Percentiles rank a stretch among this genome's conserved stretches.
phyloP scores from a whole-genome alignment of 2,797 vertebrate species.

The Sebastes nivosus region DNA sequence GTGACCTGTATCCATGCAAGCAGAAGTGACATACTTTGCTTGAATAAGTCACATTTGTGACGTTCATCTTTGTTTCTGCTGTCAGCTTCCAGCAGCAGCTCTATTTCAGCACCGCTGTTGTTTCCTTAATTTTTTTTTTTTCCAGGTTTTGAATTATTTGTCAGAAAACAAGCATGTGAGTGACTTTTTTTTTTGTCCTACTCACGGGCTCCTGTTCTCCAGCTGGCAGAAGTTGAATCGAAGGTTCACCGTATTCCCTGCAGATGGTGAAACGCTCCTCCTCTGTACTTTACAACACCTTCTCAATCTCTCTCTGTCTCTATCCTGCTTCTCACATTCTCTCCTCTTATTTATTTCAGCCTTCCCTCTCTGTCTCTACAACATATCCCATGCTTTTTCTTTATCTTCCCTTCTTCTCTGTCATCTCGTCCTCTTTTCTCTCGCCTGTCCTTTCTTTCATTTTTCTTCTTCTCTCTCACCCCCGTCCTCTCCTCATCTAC shows the following conservation, averaged over 20 bases:
- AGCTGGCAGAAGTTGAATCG: conserved; percentile 32
- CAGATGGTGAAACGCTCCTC: conserved; percentile 18
- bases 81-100: background rate
- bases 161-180: conserved; percentile 25
- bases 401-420: background rate
- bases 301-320: background rate
- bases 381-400: background rate
- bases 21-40: background rate
- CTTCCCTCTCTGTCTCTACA: background rate
- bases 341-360: background rate
- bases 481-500: background rate
- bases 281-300: background rate
- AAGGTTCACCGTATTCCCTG: conserved; percentile 28
- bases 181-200: background rate
- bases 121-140: background rate
- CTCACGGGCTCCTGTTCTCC: conserved; percentile 24
- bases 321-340: background rate
- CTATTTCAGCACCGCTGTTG: background rate
- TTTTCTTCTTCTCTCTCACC: background rate
- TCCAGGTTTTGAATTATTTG: conserved; percentile 22
- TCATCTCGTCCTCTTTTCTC: background rate
- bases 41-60: background rate
- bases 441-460: background rate
- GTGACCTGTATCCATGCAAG: background rate
- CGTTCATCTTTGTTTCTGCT: background rate